Conservation (phyloP, 92 coral and sea anemone genomes). For the Actinernus sp. region DNA sequence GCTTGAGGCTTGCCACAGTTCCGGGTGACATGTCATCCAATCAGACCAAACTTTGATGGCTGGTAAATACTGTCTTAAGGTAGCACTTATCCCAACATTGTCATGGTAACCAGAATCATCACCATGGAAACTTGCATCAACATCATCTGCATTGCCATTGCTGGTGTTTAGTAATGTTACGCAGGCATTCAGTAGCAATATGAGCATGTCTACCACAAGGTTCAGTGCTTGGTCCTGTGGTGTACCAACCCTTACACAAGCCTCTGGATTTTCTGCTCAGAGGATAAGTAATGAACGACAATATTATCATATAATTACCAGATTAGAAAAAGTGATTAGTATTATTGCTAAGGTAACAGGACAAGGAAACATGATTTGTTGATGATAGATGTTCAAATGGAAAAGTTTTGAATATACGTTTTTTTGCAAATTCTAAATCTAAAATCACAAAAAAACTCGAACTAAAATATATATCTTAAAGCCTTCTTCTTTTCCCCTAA, state of each 20-base stretch:
- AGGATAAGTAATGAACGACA: background rate
- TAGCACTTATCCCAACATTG: conserved; percentile 43
- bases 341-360: too few species aligned
- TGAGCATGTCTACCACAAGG: conserved; percentile 85
- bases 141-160: conserved; percentile 1
- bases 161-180: conserved; percentile 24
- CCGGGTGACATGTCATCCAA: conserved; percentile 80
- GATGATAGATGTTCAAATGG: too few species aligned
- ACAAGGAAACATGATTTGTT: too few species aligned
- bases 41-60: conserved; percentile 94
- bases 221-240: conserved; percentile 96
- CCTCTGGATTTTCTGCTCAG: conserved; percentile 51
- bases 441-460: too few species aligned
- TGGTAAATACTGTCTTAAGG: conserved; percentile 84
- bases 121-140: conserved; percentile 12
- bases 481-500: too few species aligned
- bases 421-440: too few species aligned
- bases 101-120: conserved; percentile 43
- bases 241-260: conserved; percentile 74
- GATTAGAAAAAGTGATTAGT: background rate
- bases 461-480: too few species aligned
- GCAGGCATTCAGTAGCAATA: conserved; percentile 58
- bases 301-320: background rate
- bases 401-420: too few species aligned
- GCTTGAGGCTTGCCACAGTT: conserved; percentile 86